Evolutionary conservation across 1,140 invertebrate species (phyloP), one percentile per base, ranked within the genome.

Genomic region (Dendroctonus ponderosae): DNA sequence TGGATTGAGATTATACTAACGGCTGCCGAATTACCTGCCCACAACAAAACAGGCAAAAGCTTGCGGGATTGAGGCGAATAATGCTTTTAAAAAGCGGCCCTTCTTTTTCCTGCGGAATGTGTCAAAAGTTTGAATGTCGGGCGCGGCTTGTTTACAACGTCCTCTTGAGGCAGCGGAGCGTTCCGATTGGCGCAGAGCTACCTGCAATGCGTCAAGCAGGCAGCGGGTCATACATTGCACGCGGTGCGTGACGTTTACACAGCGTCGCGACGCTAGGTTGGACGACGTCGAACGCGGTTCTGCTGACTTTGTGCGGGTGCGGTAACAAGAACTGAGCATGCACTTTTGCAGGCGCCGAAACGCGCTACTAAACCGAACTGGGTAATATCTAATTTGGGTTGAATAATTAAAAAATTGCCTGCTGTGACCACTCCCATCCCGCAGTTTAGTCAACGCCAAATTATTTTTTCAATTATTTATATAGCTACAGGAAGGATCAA

Each of bases 151-250:
- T 85, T 83, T 84, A 84, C 83, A 83, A 81, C 82, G 83, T 82
- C 76, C 76, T 72, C 73, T 63, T 76, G 74, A 71, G 70, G 70
- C 59, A 64, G 59, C 41, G 57, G 15, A 74, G 80, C 79, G 75
- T 80, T 79, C 78, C 76, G 84, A 89, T 89, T 89, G 87, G 88
- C 83, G 82, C 81, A 77, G 81, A 83, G 84, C 84, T 85, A 89
- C 88, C 88, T 89, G 88, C 88, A 90, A 89, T 90, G 88, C 88
- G 88, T 88, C 88, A 89, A 84, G 80, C 80, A 72, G 62, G 61
- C 51, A 56, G 53, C 59, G 68, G 62, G 67, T 67, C 65, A 38
- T 46, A 67, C 65, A 63, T 70, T 75, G 74, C 72, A 72, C 71
- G 75, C 73, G 72, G 67, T 70, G 72, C 67, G 68, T 68, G 66